Conservation (phyloP, 2,113 vertebrate species). For the Struthio camelus region DNA sequence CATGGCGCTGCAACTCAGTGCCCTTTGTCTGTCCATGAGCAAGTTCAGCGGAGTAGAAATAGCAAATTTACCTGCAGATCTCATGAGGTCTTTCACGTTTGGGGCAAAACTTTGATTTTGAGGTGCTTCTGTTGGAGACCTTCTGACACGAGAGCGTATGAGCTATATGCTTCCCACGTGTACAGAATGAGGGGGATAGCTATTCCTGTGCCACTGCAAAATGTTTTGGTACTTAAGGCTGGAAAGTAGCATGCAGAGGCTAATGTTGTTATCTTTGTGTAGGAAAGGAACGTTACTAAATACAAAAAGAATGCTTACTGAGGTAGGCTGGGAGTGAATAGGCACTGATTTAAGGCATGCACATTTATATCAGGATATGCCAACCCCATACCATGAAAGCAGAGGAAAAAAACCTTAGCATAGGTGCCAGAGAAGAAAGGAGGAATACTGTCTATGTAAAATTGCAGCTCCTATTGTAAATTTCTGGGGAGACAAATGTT, state of each 20-base stretch:
- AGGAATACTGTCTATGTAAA: background rate
- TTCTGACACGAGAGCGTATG: background rate
- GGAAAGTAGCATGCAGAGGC: background rate
- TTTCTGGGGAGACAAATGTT: constrained; percentile 4
- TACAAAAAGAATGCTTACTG: background rate
- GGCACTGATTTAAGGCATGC: background rate
- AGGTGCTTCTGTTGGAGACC: background rate
- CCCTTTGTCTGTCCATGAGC: fast-evolving
- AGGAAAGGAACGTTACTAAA: background rate
- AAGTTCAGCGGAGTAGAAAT: background rate
- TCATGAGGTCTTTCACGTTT: background rate
- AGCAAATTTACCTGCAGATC: background rate
- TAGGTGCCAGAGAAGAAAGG: background rate
- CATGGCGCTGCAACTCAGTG: background rate
- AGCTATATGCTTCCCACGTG: background rate
- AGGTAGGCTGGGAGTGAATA: background rate
- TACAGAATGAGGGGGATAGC: background rate
- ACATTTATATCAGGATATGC: background rate
- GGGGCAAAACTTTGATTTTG: background rate
- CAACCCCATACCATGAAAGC: background rate
- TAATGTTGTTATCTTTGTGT: background rate
- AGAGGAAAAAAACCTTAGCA: background rate
- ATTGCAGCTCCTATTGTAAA: background rate
- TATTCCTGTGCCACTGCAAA: background rate
- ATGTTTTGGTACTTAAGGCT: background rate